Evolutionary conservation across 1,140 invertebrate genomes (phyloP), one percentile per base, ranked within the genome.

Genomic region (Tenebrio molitor): DNA sequence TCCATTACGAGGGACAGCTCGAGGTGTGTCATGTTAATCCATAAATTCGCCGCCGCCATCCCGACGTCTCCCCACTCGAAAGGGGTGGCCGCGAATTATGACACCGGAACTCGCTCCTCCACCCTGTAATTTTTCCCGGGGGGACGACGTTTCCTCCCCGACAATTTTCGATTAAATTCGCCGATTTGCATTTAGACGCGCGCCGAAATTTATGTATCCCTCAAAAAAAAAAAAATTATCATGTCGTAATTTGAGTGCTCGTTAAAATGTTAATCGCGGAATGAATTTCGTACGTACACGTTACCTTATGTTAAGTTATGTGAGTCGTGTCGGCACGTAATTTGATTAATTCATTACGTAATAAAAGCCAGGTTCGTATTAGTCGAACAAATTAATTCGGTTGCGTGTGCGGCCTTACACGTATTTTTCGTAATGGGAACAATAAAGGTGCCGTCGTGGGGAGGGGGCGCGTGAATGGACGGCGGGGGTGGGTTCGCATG

Each of bases 261-360:
- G 12, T 39, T 39, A 39, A 39, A 39, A 12, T 39, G 36, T 2
- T 39, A 39, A 39, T 39, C 5, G 36, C 36, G 36, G n/a, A n/a
- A n/a, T n/a, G n/a, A n/a, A n/a, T n/a, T n/a, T n/a, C n/a, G n/a
- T n/a, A n/a, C n/a, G n/a, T n/a, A n/a, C 6, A 2, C 2, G 36
- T 29, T 39, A 39, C 6, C 36, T 39, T 39, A 7, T 39, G 36
- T 39, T 12, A 39, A 12, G 6, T 3, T 39, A 39, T n/a, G 36
- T 33, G 12, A 5, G 36, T 39, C 36, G 36, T 39, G 36, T 39
- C 36, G n/a, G 36, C 36, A 39, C 36, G 36, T 39, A 39, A 39
- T 39, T 39, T 39, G 36, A 39, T 39, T 39, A 39, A 39, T 39
- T 39, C 36, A 39, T 39, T 39, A 39, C 36, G 36, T 39, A 39